Percentiles rank a stretch among this genome's conserved stretches.
phyloP scores from a whole-genome alignment of 2,888 invertebrate genomes.

The Watsonalla binaria region DNA sequence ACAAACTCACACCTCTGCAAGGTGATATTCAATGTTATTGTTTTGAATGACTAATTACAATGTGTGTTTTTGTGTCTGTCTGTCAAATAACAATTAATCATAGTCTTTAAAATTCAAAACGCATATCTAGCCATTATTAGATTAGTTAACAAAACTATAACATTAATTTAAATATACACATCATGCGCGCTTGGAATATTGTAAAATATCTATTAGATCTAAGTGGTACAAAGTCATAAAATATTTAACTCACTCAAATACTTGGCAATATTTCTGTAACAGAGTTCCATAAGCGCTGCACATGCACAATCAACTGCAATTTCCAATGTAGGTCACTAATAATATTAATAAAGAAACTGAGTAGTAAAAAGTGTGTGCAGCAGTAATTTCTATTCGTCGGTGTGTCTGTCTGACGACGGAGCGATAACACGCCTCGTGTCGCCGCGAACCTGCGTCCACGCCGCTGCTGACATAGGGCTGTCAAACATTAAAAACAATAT shows the following conservation, averaged over 20 bases:
- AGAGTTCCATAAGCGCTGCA: constrained; percentile 15
- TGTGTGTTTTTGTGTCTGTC: constrained; percentile 38
- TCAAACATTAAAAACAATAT: constrained; percentile 16
- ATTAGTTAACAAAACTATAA: neutral
- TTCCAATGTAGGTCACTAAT: constrained; percentile 36
- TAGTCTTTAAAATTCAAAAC: neutral
- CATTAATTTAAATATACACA: neutral
- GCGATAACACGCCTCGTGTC: constrained; percentile 69
- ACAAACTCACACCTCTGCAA: constrained; percentile 67
- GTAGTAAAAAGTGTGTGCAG: constrained; percentile 52
- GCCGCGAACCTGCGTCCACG: constrained; percentile 49
- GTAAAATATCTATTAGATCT: constrained; percentile 8
- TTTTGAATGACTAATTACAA: constrained; percentile 69
- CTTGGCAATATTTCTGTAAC: neutral
- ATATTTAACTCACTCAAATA: constrained; percentile 18
- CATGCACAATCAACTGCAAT: constrained; percentile 23
- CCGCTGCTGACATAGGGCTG: constrained; percentile 47
- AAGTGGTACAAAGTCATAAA: constrained; percentile 13
- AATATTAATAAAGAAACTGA: constrained; percentile 40
- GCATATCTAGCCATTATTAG: neutral
- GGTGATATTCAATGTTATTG: constrained; percentile 68
- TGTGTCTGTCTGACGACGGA: constrained; percentile 46
- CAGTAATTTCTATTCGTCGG: constrained; percentile 61
- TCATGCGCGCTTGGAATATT: neutral
- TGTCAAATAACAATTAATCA: constrained; percentile 6